Evolutionary conservation across 1,140 invertebrate species (phyloP).

Genomic region (Cydia strobilella): DNA sequence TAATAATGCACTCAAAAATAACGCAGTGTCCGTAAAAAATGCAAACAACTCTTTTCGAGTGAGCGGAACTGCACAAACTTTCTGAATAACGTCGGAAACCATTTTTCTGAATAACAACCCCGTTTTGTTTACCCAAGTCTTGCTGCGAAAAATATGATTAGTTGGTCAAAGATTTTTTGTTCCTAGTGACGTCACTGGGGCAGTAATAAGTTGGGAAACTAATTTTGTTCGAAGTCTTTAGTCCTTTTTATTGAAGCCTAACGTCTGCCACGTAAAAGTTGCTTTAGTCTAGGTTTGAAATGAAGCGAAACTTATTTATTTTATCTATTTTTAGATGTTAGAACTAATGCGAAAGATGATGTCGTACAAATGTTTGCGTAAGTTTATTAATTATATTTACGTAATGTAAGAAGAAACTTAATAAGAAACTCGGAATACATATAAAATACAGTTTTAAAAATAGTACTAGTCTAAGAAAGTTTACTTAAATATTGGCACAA

Average conservation of each 20-base stretch:
- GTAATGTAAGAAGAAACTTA: too few species aligned
- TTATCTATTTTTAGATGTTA: too few species aligned
- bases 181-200: background rate
- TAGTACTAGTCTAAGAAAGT: too few species aligned
- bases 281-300: too few species aligned
- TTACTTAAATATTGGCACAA: too few species aligned
- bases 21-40: background rate
- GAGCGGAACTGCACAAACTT: background rate
- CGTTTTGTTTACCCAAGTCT: background rate
- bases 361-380: too few species aligned
- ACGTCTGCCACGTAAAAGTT: background rate
- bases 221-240: constrained; percentile 4
- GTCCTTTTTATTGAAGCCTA: background rate
- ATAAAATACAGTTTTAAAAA: too few species aligned
- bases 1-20: background rate
- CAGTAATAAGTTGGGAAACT: background rate
- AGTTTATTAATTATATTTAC: too few species aligned
- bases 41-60: background rate
- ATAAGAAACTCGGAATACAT: too few species aligned
- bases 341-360: too few species aligned
- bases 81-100: background rate
- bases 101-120: background rate
- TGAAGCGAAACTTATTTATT: too few species aligned
- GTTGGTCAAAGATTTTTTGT: constrained; percentile 26
- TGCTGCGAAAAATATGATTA: constrained; percentile 27